A percentile compares a stretch with the other conserved stretches of the same genome.
phyloP scores from a whole-genome alignment of 2,113 vertebrate species.

The Eptatretus burgeri region DNA sequence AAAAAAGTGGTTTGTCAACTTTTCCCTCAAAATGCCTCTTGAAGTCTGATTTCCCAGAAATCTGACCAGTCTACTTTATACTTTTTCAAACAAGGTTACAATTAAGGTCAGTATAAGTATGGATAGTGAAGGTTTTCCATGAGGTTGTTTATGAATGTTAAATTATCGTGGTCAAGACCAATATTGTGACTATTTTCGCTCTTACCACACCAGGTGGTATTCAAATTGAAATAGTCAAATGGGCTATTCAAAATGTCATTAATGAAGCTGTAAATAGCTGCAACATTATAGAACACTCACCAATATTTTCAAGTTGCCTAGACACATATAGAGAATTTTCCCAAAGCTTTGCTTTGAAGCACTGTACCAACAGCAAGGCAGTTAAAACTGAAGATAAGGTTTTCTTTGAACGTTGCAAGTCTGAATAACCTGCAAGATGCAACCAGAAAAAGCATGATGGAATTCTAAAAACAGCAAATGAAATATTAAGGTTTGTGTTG shows the following conservation, averaged over 20 bases:
- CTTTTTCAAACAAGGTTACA: no score
- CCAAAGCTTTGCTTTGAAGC: constrained; percentile 74
- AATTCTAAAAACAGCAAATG: no score
- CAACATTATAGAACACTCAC: constrained; percentile 17
- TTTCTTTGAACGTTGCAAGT: constrained; percentile 32
- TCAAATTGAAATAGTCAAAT: neutral
- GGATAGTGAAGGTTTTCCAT: neutral
- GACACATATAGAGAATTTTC: constrained; percentile 64
- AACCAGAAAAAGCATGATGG: no score
- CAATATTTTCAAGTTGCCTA: constrained; percentile 84
- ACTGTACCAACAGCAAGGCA: constrained; percentile 54
- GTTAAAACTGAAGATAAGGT: constrained; percentile 36
- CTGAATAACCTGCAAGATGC: constrained; percentile 33
- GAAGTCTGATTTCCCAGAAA: no score
- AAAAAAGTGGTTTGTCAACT: no score
- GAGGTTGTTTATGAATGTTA: neutral
- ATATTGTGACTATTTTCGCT: neutral
- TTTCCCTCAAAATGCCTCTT: no score
- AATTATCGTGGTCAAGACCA: neutral
- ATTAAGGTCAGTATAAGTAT: no score
- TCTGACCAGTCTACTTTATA: no score
- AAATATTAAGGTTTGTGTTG: no score
- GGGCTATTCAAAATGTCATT: neutral
- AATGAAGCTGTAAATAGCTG: neutral
- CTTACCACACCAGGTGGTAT: neutral